Conservation (phyloP, 2,113 vertebrate species). For the Melanerpes formicivorus region DNA sequence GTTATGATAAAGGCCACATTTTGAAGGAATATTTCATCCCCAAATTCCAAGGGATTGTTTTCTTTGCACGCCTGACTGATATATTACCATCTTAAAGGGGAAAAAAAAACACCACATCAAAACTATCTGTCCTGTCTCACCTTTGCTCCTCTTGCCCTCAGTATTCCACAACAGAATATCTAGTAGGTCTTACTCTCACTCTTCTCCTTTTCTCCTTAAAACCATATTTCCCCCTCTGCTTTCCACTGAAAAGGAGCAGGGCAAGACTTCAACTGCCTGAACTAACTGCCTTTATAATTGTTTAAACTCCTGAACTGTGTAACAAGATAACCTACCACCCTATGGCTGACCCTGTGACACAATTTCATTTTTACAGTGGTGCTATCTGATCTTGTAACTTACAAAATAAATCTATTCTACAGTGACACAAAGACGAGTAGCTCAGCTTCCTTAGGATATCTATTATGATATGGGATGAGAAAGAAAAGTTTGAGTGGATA, state of each 20-base stretch:
- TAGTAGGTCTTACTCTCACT: not conserved
- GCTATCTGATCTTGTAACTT: not conserved
- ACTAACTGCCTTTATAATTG: not conserved
- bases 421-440: not conserved
- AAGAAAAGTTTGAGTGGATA: not conserved
- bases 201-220: not conserved
- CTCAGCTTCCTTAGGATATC: not conserved
- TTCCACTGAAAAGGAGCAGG: not conserved
- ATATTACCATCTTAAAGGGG: not conserved
- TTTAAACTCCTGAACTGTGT: not conserved
- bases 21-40: not conserved
- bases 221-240: not conserved
- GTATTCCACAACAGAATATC: not conserved
- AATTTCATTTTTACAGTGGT: not conserved
- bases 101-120: no score
- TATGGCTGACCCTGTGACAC: not conserved
- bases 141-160: not conserved
- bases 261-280: not conserved
- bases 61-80: not conserved
- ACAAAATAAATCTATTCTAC: not conserved
- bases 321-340: not conserved
- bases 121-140: not conserved
- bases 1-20: not conserved
- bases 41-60: not conserved
- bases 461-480: not conserved